Evolutionary conservation across 2,113 vertebrate species (phyloP), one percentile per base, ranked within the genome.

Genomic region (Cyphomyrus plagiostoma): DNA sequence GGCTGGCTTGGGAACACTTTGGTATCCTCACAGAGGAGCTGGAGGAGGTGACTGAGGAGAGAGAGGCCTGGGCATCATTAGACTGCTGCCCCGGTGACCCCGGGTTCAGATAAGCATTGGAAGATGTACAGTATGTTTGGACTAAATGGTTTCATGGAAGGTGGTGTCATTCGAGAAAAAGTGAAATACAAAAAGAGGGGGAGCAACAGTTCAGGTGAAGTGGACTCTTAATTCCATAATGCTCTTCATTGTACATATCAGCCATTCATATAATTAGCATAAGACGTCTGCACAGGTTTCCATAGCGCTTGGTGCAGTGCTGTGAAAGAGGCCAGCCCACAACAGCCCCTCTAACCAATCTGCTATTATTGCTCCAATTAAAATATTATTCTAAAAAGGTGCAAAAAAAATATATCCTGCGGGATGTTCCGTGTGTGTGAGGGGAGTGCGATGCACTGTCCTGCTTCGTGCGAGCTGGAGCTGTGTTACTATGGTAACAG

Each of bases 401-500:
- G 23, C 3, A 4, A 26, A 70, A 86, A 49, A 86, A 19, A 39
- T 21, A 86, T 39, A n/a, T 50, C 89, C n/a, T 48, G 56, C 9
- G 11, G 62, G 45, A 89, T 74, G 56, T 74, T 70, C 89, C 21
- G 45, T n/a, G 48, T 74, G 23, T 39, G 45, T 50, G 23, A 42
- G 74, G 66, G 88, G 52, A 87, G 42, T 88, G 23, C 84, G 49
- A 50, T 17, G 58, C 8, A 91, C 48, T 17, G 52, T 53, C 50
- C 53, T 87, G 46, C 42, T 26, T 82, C 50, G 49, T 89, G 74
- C 13, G 17, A 58, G 11, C 50, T n/a, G 46, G 49, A 80, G 26
- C 39, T 8, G 45, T 84, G 86, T 74, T 85, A 74, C 89, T 92
- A 93, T 91, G 90, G 93, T 93, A 95, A 95, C 91, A 90, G 74